Percentiles rank a stretch among this genome's conserved stretches.
These are phyloP conservation scores for Oophaga sylvatica DNA, from an alignment of 2,797 vertebrate species.

Conservation along the genomic window DNA sequence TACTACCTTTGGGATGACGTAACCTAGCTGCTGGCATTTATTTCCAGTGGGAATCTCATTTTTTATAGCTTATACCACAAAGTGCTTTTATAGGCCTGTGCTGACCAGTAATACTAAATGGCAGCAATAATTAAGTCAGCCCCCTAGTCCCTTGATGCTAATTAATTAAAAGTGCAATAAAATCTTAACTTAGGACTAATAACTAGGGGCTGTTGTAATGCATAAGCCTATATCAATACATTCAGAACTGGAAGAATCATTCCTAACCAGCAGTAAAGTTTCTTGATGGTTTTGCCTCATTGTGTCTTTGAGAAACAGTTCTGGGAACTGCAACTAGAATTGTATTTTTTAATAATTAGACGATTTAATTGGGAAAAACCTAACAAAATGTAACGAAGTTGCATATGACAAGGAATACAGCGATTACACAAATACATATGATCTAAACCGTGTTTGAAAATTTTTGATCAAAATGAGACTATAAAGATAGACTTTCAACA, in stretches of 20 bases:
- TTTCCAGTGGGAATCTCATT: background rate
- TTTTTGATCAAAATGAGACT: too few relatives aligned
- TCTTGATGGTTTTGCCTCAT: background rate
- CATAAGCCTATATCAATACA: background rate
- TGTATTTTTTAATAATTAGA: too few relatives aligned
- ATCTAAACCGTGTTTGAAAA: too few relatives aligned
- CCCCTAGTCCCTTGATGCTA: background rate
- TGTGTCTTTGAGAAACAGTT: too few relatives aligned
- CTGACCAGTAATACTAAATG: background rate
- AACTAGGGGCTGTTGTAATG: background rate
- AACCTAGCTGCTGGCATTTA: background rate
- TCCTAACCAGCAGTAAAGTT: background rate
- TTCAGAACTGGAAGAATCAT: background rate
- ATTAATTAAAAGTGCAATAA: background rate
- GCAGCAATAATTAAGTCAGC: background rate
- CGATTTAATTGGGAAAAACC: too few relatives aligned
- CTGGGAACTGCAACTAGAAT: too few relatives aligned
- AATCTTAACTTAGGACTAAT: background rate
- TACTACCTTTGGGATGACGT: background rate
- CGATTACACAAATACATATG: too few relatives aligned
- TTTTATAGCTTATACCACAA: background rate
- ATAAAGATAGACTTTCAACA: too few relatives aligned
- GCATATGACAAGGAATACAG: too few relatives aligned
- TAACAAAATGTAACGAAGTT: too few relatives aligned
- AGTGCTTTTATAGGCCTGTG: background rate